Base-by-base conservation (phyloP, 2,888 invertebrate species). In the Drymonia ruficornis region DNA sequence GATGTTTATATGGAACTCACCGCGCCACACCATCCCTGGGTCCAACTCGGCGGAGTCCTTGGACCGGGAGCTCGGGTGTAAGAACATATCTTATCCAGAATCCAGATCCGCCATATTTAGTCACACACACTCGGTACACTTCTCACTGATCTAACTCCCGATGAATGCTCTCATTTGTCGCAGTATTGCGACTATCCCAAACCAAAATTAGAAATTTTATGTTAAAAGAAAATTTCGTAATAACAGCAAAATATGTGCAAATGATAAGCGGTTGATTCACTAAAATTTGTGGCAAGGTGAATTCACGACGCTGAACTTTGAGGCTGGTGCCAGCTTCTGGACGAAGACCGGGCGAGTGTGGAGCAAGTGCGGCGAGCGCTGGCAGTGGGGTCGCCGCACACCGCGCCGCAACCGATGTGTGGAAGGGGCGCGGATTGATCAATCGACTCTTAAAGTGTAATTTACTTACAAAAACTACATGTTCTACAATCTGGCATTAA, bases 81-180 rank as follows among this genome's bases (percentile, higher is more conserved):
- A 80, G 81, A 92, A 92, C 92, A 92, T 92, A 83, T 69, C 77
- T 90, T 90, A 92, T 82, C 92, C 92, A 67, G 85, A 90, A 83
- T 91, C 92, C 85, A 88, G 75, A 72, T 78, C 80, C 76, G 82
- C 86, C 91, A 92, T 91, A 82, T 84, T 90, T 83, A 63, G 65
- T 71, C 76, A 79, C 81, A 76, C 61, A 69, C 79, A 81, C 85
- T 76, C 72, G 66, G 69, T 59, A 45, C 80, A 83, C 83, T 78
- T 63, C 58, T 51, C 80, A 83, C 80, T 78, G 71, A 64, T 68
- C 61, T 43, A 50, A 51, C 43, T 50, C 44, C 49, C 47, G 51
- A 66, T 57, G 65, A 66, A 52, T 55, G 60, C 50, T 65, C 64
- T 62, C 56, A 67, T 61, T 49, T 61, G 61, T 50, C 31, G 59